Conservation (phyloP, 92 coral and sea anemone genomes). For the Porites divaricata region DNA sequence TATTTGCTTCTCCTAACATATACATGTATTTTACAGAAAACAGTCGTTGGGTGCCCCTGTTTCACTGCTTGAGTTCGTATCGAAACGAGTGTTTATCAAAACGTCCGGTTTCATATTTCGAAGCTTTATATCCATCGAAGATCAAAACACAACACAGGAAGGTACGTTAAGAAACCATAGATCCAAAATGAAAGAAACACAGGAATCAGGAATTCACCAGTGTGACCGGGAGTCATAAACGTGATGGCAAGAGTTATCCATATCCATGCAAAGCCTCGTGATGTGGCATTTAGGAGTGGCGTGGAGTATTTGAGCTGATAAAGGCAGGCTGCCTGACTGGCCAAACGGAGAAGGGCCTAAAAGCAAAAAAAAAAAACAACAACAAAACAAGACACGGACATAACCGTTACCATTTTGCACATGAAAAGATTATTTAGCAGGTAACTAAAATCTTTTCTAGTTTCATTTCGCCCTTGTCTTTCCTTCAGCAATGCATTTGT, state of each 20-base stretch:
- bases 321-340: conserved; percentile 58
- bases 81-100: too few relatives aligned
- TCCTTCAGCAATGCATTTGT: too few relatives aligned
- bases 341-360: conserved; percentile 57
- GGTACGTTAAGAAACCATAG: background rate
- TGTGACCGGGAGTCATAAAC: conserved; percentile 4
- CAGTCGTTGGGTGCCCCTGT: too few relatives aligned
- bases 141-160: conserved; percentile 26
- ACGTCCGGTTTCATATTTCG: background rate
- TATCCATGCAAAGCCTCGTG: conserved; percentile 65
- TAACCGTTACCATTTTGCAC: too few relatives aligned
- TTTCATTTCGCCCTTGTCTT: too few relatives aligned
- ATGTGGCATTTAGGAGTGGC: conserved; percentile 37
- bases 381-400: background rate
- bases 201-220: conserved; percentile 46
- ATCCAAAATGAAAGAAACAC: conserved; percentile 57
- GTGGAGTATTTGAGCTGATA: conserved; percentile 47
- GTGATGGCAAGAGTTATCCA: conserved; percentile 41
- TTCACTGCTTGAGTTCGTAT: too few relatives aligned
- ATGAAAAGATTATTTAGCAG: too few relatives aligned
- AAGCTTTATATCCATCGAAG: conserved; percentile 12
- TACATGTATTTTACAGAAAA: too few relatives aligned
- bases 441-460: too few relatives aligned
- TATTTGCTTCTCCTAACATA: too few relatives aligned
- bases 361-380: background rate